phyloP scores from a whole-genome alignment of 1,140 invertebrate species.

The Anoplophora glabripennis region DNA sequence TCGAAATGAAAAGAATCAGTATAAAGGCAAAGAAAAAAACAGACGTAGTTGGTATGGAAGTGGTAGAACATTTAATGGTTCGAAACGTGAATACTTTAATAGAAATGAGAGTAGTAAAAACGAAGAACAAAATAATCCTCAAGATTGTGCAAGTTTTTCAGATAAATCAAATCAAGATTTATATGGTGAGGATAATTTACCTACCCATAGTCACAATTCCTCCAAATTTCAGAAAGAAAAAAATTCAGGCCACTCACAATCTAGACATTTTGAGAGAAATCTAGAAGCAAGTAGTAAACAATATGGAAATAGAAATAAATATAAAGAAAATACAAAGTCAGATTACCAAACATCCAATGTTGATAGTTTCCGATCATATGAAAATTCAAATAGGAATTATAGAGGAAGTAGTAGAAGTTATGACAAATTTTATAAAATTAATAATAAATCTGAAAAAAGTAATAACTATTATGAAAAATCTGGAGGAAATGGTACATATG shows the following conservation, averaged over 20 bases:
- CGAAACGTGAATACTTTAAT: not conserved
- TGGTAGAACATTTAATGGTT: slow-evolving; percentile 13
- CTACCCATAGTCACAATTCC: not conserved
- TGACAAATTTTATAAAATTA: not conserved
- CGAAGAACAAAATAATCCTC: not conserved
- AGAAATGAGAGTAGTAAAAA: not conserved
- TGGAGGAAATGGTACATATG: not conserved
- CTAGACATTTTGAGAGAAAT: too few relatives aligned
- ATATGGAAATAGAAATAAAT: not conserved
- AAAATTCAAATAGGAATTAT: slow-evolving; percentile 1
- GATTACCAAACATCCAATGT: slow-evolving; percentile 15
- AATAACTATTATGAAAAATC: not conserved
- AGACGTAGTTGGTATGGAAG: slow-evolving; percentile 4
- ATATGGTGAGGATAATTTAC: not conserved
- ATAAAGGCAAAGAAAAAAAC: slow-evolving; percentile 3
- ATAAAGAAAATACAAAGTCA: slow-evolving; percentile 9
- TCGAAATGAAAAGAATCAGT: not conserved
- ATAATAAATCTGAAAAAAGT: not conserved
- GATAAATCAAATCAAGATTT: not conserved
- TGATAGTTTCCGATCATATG: slow-evolving; percentile 11
- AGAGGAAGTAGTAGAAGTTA: not conserved
- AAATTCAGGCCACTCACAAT: too few relatives aligned
- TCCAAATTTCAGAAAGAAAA: not conserved
- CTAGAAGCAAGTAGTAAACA: not conserved
- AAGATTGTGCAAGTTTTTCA: not conserved